A percentile compares a stretch with the other conserved stretches of the same genome.
These are phyloP conservation scores for Cathartes aura DNA, from an alignment of 2,113 vertebrate genomes.

Conservation along the genomic window DNA sequence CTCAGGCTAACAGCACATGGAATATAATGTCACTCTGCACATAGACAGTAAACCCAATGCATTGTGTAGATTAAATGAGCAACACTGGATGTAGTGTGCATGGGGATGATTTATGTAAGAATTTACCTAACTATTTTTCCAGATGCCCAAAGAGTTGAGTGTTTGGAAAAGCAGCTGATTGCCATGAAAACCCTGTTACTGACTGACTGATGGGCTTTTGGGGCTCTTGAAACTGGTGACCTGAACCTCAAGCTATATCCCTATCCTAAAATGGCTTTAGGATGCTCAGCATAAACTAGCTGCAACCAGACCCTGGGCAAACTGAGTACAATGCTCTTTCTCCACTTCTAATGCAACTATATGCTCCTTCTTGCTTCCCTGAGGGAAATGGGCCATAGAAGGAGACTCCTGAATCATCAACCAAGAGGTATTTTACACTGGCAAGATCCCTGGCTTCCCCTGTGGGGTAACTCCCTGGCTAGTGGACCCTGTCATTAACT, in stretches of 20 bases:
- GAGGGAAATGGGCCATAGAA: not conserved
- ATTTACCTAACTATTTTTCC: not conserved
- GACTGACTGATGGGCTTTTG: not conserved
- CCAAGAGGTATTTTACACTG: not conserved
- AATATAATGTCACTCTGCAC: not conserved
- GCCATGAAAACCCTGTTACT: not conserved
- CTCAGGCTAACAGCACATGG: not conserved
- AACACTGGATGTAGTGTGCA: not conserved
- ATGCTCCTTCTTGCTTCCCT: not conserved
- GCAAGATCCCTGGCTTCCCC: not conserved
- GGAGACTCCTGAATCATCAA: not conserved
- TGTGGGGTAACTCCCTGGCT: not conserved
- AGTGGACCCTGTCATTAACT: not conserved
- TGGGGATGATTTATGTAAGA: not conserved
- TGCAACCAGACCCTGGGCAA: not conserved
- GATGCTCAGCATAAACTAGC: not conserved
- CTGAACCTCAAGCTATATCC: fast-evolving
- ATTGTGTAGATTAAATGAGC: not conserved
- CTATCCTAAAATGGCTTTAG: not conserved
- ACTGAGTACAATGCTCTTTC: not conserved
- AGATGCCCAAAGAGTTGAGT: not conserved
- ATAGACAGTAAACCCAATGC: not conserved
- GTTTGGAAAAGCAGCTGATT: not conserved
- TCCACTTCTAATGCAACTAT: not conserved
- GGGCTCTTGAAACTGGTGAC: not conserved